phyloP scores from a whole-genome alignment of 2,113 vertebrate genomes.

The Pterophyllum scalare region DNA sequence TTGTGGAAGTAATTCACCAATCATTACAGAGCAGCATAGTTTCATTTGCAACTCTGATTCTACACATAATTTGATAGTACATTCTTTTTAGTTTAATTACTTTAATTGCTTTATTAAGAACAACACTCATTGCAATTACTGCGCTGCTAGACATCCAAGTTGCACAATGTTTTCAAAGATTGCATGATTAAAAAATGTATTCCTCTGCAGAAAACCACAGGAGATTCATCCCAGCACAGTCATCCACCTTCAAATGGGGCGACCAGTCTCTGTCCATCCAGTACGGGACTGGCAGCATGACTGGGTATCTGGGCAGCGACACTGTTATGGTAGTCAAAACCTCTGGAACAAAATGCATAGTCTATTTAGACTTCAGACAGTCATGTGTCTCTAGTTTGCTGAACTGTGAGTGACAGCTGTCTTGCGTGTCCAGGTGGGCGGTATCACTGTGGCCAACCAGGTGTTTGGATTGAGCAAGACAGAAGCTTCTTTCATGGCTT shows the following conservation, averaged over 20 bases:
- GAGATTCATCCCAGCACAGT: constrained; percentile 60
- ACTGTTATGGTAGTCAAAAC: constrained; percentile 59
- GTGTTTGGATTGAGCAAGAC: constrained; percentile 81
- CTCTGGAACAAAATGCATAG: constrained; percentile 10
- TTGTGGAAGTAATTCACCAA: not conserved
- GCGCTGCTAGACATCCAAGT: not conserved
- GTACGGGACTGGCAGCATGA: constrained; percentile 78
- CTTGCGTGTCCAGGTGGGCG: constrained; percentile 64
- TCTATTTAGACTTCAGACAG: constrained; percentile 35
- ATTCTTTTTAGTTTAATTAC: not conserved
- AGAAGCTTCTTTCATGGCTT: constrained; percentile 67
- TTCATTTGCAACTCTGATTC: not conserved
- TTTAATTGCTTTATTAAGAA: too few relatives aligned
- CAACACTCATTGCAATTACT: not conserved
- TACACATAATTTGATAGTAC: not conserved
- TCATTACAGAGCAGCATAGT: not conserved
- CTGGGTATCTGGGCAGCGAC: constrained; percentile 65
- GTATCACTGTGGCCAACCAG: constrained; percentile 74
- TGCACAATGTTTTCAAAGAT: not conserved
- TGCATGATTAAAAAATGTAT: not conserved
- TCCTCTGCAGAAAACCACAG: constrained; percentile 68
- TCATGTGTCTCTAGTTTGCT: not conserved
- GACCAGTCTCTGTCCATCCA: constrained; percentile 56
- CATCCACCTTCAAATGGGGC: constrained; percentile 47
- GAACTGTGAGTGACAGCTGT: constrained; percentile 37